Evolutionary conservation across 37 sponge, comb jelly and placozoan species (phyloP).

Genomic region (Crambe crambe): DNA sequence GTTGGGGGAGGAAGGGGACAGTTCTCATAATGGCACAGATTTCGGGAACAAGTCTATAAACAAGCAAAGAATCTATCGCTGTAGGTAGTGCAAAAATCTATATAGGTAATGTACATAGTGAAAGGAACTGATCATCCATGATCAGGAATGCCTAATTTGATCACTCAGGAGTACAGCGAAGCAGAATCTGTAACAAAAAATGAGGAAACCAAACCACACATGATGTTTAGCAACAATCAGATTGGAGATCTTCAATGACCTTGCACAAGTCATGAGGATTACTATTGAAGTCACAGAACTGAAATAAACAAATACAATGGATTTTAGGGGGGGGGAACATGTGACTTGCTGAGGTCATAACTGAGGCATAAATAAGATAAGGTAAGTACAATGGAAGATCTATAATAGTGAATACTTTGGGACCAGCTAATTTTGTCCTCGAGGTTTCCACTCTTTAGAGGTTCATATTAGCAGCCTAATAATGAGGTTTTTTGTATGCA

Average conservation of each 20-base stretch:
- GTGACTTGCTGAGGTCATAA: neutral
- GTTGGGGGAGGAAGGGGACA: constrained; percentile 34
- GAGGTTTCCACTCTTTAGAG: too few relatives aligned
- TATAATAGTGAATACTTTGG: too few relatives aligned
- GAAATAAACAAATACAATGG: neutral
- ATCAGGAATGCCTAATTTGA: too few relatives aligned
- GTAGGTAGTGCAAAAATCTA: too few relatives aligned
- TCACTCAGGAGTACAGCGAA: constrained; percentile 58
- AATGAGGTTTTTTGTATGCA: too few relatives aligned
- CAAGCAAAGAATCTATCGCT: too few relatives aligned
- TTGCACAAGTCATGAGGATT: constrained; percentile 31
- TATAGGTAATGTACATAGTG: too few relatives aligned
- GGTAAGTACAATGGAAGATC: too few relatives aligned
- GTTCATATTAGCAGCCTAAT: neutral
- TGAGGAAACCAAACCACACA: neutral
- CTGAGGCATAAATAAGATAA: neutral
- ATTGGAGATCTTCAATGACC: constrained; percentile 29
- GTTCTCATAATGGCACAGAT: constrained; percentile 43
- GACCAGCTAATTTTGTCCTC: too few relatives aligned
- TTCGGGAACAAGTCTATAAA: too few relatives aligned
- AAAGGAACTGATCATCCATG: too few relatives aligned
- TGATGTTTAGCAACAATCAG: neutral
- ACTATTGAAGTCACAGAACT: constrained; percentile 69
- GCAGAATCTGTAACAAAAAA: constrained; percentile 44
- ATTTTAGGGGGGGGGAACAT: neutral